Conservation (phyloP, 1,140 invertebrate genomes). For the Conus ventricosus region DNA sequence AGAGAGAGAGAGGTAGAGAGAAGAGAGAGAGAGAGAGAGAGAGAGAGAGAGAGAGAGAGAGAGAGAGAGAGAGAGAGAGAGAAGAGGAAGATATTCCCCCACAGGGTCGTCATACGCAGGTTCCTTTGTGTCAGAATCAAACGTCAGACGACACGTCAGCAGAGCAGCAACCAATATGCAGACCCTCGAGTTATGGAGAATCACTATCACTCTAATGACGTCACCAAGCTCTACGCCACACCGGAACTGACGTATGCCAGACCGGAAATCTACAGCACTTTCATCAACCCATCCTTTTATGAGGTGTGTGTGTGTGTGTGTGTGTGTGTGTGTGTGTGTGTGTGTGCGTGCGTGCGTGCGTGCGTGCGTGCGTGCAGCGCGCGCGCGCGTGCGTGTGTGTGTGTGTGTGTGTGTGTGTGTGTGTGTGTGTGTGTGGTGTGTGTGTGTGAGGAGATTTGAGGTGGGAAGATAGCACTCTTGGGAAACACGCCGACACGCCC, state of each 20-base stretch:
- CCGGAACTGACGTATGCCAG: slow-evolving; percentile 19
- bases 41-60: slow-evolving; percentile 14
- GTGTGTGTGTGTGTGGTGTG: no score
- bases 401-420: background rate
- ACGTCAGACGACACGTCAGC: background rate
- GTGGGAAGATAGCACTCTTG: no score
- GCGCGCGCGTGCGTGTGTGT: background rate
- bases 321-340: background rate
- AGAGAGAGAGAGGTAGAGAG: slow-evolving; percentile 15
- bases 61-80: slow-evolving; percentile 17
- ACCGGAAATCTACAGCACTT: slow-evolving; percentile 39
- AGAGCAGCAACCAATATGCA: slow-evolving; percentile 16
- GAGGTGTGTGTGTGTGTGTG: background rate
- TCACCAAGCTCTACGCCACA: slow-evolving; percentile 28
- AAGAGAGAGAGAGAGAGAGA: background rate
- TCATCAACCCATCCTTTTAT: slow-evolving; percentile 41
- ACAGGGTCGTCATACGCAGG: no score
- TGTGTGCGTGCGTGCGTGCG: background rate
- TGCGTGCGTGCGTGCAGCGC: background rate
- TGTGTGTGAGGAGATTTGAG: no score
- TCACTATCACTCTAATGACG: slow-evolving; percentile 35
- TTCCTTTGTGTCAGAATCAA: background rate
- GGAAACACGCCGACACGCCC: no score
- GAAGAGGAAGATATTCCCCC: background rate
- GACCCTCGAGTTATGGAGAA: slow-evolving; percentile 11